Evolutionary conservation across 2,888 invertebrate genomes (phyloP).

Genomic region (Melangyna quadrimaculata): DNA sequence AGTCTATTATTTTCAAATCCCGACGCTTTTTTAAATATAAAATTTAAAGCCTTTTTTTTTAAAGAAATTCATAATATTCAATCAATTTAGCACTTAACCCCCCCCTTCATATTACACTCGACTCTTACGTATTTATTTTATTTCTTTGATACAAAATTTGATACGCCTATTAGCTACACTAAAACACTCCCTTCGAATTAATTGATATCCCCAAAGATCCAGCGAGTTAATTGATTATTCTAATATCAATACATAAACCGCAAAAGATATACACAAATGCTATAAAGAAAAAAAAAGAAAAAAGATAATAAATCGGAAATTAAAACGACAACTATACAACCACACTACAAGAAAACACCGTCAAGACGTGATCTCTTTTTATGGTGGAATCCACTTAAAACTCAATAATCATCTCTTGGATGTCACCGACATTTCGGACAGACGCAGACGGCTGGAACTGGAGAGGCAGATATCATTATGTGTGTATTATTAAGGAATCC

Average conservation of each 20-base stretch:
- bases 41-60: not conserved
- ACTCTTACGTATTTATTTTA: no score
- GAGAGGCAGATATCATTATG: not conserved
- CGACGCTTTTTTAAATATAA: constrained; percentile 33
- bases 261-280: constrained; percentile 52
- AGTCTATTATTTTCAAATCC: constrained; percentile 30
- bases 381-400: constrained; percentile 71
- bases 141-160: constrained; percentile 23
- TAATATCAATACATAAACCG: constrained; percentile 64
- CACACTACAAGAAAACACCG: constrained; percentile 55
- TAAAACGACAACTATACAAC: constrained; percentile 70
- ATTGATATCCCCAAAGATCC: constrained; percentile 4
- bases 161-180: constrained; percentile 60
- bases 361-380: constrained; percentile 69
- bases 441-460: not conserved
- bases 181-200: constrained; percentile 24
- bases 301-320: constrained; percentile 70
- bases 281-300: constrained; percentile 34
- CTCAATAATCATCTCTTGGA: constrained; percentile 71
- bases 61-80: constrained; percentile 24
- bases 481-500: constrained; percentile 37
- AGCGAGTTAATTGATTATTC: constrained; percentile 68
- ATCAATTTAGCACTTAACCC: constrained; percentile 66
- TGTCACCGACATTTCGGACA: constrained; percentile 53
- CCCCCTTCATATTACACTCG: not conserved